Percentiles rank a stretch among this genome's conserved stretches.
phyloP scores from a whole-genome alignment of 2,888 invertebrate species.

The Agonopterix arenella region DNA sequence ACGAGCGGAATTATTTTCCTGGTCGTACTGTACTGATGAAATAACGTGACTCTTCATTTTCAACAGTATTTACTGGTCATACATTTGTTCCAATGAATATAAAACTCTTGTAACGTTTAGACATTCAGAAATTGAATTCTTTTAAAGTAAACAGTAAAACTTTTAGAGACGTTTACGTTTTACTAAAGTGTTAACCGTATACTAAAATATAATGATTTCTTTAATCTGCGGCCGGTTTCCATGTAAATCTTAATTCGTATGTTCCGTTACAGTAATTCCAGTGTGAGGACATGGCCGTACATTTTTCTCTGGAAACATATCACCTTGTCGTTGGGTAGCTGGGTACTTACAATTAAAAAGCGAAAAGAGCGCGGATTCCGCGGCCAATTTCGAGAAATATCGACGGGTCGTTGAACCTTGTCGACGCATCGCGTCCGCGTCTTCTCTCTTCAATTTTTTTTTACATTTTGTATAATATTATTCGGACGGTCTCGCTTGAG shows the following conservation, averaged over 20 bases:
- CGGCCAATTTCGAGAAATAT: slow-evolving; percentile 74
- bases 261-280: slow-evolving; percentile 67
- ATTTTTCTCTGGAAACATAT: slow-evolving; percentile 66
- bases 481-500: slow-evolving; percentile 45
- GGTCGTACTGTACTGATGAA: no score
- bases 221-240: slow-evolving; percentile 46
- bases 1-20: no score
- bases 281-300: slow-evolving; percentile 45
- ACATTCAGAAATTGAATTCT: no score
- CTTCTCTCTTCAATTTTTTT: slow-evolving; percentile 58
- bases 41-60: no score
- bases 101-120: no score
- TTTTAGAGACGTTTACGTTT: not conserved
- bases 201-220: slow-evolving; percentile 29
- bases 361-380: slow-evolving; percentile 71
- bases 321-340: slow-evolving; percentile 64
- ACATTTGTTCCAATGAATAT: no score
- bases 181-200: not conserved
- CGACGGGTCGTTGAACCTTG: slow-evolving; percentile 68
- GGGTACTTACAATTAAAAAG: slow-evolving; percentile 72
- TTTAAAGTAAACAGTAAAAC: no score
- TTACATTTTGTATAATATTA: slow-evolving; percentile 50
- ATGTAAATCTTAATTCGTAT: slow-evolving; percentile 57
- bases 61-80: no score
- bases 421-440: slow-evolving; percentile 69